Evolutionary conservation across 2,113 vertebrate species (phyloP).

Genomic region (Talpa occidentalis): DNA sequence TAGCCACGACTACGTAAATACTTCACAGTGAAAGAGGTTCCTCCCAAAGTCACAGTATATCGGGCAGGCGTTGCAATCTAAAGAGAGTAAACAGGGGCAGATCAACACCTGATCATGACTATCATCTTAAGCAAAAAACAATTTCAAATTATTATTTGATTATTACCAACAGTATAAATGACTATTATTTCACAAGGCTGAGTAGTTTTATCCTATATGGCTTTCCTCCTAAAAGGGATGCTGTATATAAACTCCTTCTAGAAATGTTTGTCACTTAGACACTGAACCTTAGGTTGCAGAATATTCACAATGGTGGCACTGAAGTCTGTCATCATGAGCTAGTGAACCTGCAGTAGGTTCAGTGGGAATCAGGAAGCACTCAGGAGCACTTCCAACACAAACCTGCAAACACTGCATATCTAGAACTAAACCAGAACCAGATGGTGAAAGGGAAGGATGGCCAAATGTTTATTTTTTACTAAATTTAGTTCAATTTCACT

Average conservation of each 20-base stretch:
- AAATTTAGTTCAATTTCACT: background rate
- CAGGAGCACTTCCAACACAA: background rate
- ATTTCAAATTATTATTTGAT: background rate
- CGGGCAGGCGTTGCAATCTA: constrained; percentile 97
- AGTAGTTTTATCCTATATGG: background rate
- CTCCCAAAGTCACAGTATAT: constrained; percentile 95
- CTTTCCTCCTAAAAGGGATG: background rate
- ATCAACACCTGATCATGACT: background rate
- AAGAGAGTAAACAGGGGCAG: constrained; percentile 42
- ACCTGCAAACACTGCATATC: background rate
- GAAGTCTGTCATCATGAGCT: background rate
- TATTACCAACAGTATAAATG: background rate
- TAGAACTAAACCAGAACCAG: background rate
- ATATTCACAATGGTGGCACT: background rate
- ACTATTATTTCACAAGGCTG: background rate
- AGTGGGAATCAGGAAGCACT: background rate
- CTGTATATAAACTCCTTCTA: background rate
- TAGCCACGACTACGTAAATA: constrained; percentile 94
- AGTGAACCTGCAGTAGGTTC: background rate
- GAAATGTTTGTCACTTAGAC: background rate
- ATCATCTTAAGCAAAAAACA: background rate
- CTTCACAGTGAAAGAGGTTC: constrained; percentile 94
- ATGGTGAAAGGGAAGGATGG: background rate
- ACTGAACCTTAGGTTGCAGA: background rate
- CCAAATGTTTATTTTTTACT: background rate